Base-by-base conservation (phyloP, 2,888 invertebrate species). In the Protophormia terraenovae region DNA sequence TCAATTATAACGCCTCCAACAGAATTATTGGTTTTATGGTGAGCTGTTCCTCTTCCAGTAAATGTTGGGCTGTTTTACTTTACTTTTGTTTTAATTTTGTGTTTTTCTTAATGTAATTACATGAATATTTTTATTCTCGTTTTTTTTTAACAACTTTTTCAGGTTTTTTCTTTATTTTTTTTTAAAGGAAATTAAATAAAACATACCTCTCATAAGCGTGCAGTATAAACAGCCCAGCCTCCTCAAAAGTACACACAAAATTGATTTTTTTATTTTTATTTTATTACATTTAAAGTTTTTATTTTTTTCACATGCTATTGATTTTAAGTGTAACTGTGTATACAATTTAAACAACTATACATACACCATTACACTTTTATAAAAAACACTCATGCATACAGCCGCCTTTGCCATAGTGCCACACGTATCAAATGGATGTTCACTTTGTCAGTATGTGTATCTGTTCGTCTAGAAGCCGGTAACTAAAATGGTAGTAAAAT, bases 101-200 rank as follows among this genome's bases (percentile, higher is more conserved):
- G 3, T 45, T 66, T 47, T 32, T 16, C 55, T 6, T 47, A 35
- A 62, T n/a, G 14, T 29, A 47, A 45, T 62, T 16, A 47, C 19
- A 35, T 47, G 16, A 35, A n/a, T 72, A 72, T 41, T 45, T 35
- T n/a, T n/a, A 35, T 12, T n/a, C n/a, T n/a, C n/a, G n/a, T n/a
- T n/a, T n/a, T n/a, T n/a, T n/a, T n/a, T n/a, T n/a, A n/a, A 16
- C 3, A 3, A n/a, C 6, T 64, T 27, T 41, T 47, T 29, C 29
- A 10, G 4, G 27, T 71, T 47, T 50, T 62, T 45, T 22, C 10
- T 1, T 12, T 4, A 12, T 22, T 19, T 69, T 35, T 22, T 16
- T 38, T 62, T 12, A 6, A 50, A 38, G n/a, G 14, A 62, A 62
- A 73, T 60, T 60, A 45, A 73, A 60, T 73, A 47, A 47, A 73